These are phyloP conservation scores for Nomada ferruginata DNA, from an alignment of 2,888 invertebrate species.

Conservation along the genomic window DNA sequence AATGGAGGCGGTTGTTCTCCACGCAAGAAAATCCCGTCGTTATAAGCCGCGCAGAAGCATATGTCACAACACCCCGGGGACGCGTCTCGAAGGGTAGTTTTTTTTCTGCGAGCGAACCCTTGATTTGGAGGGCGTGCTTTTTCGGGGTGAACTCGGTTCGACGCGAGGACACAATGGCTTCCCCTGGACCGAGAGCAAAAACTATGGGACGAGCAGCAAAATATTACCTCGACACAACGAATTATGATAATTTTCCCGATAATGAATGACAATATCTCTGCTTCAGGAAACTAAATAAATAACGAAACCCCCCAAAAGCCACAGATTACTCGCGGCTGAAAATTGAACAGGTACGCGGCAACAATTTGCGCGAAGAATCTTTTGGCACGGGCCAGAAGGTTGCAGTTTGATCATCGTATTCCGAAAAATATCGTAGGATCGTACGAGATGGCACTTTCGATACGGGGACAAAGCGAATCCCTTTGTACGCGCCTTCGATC, in stretches of 20 bases:
- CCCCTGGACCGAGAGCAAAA: conserved; percentile 18
- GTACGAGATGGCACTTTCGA: conserved; percentile 37
- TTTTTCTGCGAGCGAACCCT: conserved; percentile 64
- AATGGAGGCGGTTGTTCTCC: conserved; percentile 33
- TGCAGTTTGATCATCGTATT: not conserved
- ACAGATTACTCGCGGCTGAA: too few species aligned
- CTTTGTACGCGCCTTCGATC: conserved; percentile 30
- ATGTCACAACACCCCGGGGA: conserved; percentile 66
- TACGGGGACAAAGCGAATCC: conserved; percentile 20
- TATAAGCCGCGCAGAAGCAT: conserved; percentile 58
- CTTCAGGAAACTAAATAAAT: too few species aligned
- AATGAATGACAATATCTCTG: not conserved
- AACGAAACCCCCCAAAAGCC: too few species aligned
- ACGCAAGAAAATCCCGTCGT: conserved; percentile 54
- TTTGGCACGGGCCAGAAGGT: not conserved
- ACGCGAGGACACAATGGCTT: conserved; percentile 64
- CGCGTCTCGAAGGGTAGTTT: conserved; percentile 67
- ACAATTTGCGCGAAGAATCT: not conserved
- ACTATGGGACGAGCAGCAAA: not conserved
- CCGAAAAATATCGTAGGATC: not conserved
- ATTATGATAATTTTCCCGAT: not conserved
- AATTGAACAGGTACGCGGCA: too few species aligned
- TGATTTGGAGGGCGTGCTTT: conserved; percentile 71
- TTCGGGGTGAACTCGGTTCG: conserved; percentile 64
- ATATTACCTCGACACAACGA: not conserved